Conservation (phyloP, 2,888 invertebrate species). For the Nasonia oneida region DNA sequence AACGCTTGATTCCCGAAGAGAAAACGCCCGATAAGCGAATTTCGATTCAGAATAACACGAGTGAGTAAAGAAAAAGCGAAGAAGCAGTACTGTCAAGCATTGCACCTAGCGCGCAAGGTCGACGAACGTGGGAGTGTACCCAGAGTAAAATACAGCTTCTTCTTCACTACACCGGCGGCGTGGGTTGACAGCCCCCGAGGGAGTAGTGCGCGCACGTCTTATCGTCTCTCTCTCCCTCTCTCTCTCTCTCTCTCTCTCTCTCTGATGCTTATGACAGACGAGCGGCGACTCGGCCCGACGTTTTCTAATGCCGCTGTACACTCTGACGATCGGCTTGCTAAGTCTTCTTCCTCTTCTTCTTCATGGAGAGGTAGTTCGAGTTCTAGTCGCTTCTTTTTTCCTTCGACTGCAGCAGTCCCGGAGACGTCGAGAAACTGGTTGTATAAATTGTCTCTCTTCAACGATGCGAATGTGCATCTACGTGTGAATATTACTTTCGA, state of each 20-base stretch:
- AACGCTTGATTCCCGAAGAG: neutral
- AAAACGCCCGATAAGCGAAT: too few species aligned
- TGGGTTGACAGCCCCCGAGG: constrained; percentile 4
- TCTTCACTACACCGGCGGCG: neutral
- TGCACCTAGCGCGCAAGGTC: neutral
- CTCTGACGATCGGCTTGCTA: constrained; percentile 18
- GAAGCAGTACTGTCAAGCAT: neutral
- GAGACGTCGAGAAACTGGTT: neutral
- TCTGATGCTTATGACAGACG: neutral
- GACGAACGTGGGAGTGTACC: constrained; percentile 5
- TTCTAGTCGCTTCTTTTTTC: neutral
- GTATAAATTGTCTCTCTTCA: neutral
- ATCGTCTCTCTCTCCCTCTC: neutral
- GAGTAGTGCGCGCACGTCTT: neutral
- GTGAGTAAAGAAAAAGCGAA: neutral
- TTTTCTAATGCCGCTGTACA: neutral
- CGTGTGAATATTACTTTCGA: too few species aligned
- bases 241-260: neutral
- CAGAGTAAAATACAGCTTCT: neutral
- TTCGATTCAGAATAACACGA: neutral
- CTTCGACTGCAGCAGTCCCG: neutral
- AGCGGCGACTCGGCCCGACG: neutral
- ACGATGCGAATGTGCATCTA: neutral
- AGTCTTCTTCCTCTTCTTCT: constrained; percentile 12
- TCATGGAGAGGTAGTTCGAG: neutral